Evolutionary conservation across 2,888 invertebrate genomes (phyloP), one percentile per base, ranked within the genome.

Genomic region (Eristalinus sepulchralis): DNA sequence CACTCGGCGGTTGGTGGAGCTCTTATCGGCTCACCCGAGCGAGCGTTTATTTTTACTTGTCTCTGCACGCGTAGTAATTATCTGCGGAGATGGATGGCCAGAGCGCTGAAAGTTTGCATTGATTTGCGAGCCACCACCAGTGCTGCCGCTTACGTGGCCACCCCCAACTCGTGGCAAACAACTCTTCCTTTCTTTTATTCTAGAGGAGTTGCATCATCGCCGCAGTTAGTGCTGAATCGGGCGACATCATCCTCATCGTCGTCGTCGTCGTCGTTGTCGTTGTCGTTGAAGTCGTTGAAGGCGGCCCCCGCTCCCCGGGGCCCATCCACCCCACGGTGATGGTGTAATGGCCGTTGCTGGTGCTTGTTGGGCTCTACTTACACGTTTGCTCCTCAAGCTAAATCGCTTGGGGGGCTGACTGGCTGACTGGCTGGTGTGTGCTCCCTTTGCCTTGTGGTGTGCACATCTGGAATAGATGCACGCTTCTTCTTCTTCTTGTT

Each of bases 401-500:
- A 83, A 73, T 62, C 60, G 78, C 78, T 70, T 8, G 47, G 73
- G 75, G 66, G 86, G 86, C 83, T 83, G 78, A 70, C 57, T 64
- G 11, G 75, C 36, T 31, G 62, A 39, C 6, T 34, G 66, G 27
- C 17, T 68, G 68, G 67, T 53, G 34, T 66, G 53, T 70, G 71
- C 71, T 75, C 64, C 77, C 73, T 83, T 57, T 73, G 77, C 72
- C 13, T 60, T 62, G 67, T 39, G 39, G n/a, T 47, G 47, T 76
- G 83, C 83, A 86, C 86, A 86, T 86, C 83, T 86, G 86, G 86
- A 86, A 83, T 79, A 86, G 86, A 86, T 86, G 86, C 86, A 86
- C 78, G 55, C 68, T 57, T 63, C 31, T 39, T 39, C 39, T 39
- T 39, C 39, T 36, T 36, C 60, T 80, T 73, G 60, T 77, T 72